These are phyloP conservation scores for Hyperopisus bebe DNA, from an alignment of 2,113 vertebrate species.

Conservation along the genomic window DNA sequence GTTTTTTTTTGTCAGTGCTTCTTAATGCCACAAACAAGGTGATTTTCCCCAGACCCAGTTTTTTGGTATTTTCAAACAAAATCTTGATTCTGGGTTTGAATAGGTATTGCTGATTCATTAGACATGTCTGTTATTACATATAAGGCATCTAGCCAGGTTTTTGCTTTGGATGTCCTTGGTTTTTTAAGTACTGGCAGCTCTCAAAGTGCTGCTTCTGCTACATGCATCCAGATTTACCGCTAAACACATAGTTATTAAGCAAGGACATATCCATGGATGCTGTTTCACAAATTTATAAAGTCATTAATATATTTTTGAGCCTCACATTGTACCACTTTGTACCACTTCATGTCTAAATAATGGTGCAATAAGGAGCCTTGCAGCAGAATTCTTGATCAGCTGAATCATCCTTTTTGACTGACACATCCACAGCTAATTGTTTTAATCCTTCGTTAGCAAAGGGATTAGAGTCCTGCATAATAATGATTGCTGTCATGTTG, in stretches of 20 bases:
- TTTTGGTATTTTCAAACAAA: not conserved
- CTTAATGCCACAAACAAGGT: conserved; percentile 13
- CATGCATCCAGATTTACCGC: not conserved
- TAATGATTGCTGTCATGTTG: conserved; percentile 63
- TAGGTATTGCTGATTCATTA: not conserved
- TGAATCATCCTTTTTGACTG: conserved; percentile 49
- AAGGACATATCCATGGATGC: not conserved
- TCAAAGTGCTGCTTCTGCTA: not conserved
- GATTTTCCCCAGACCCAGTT: not conserved
- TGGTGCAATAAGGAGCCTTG: not conserved
- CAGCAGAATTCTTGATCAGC: not conserved
- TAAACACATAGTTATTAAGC: not conserved
- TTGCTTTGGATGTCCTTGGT: not conserved
- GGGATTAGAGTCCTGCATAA: conserved; percentile 58
- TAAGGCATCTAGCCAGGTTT: not conserved
- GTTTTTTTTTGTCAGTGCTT: not conserved
- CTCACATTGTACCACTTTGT: not conserved
- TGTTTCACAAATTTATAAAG: not conserved
- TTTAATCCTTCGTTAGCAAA: conserved; percentile 53
- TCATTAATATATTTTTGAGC: not conserved
- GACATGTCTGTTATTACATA: not conserved
- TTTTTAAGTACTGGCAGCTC: not conserved
- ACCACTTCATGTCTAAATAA: not conserved
- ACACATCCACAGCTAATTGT: conserved; percentile 62
- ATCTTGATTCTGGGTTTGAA: not conserved